These are phyloP conservation scores for Diaprepes abbreviatus DNA, from an alignment of 2,888 invertebrate species.

Conservation along the genomic window DNA sequence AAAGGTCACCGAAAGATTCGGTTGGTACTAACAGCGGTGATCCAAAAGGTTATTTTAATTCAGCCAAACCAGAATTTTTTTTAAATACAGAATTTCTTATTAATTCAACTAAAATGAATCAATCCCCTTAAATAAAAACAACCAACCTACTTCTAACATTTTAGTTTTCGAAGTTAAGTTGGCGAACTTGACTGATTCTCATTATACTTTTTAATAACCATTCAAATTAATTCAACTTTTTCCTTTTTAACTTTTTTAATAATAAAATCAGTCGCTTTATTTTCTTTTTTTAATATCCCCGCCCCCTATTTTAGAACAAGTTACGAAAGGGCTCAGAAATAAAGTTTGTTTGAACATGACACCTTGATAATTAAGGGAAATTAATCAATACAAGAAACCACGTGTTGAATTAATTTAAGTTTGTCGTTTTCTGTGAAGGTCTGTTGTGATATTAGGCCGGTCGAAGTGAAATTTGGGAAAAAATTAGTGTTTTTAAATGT, in stretches of 20 bases:
- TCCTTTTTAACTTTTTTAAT: constrained; percentile 24
- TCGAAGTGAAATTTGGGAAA: no score
- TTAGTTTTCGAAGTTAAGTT: constrained; percentile 12
- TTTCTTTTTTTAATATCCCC: constrained; percentile 18
- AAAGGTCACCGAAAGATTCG: no score
- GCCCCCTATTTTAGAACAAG: constrained; percentile 2
- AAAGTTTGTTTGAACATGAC: constrained; percentile 18
- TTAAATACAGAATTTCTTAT: no score
- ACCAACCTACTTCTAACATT: constrained; percentile 21
- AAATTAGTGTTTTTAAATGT: no score
- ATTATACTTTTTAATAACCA: constrained; percentile 18
- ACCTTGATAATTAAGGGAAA: constrained; percentile 8
- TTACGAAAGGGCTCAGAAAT: constrained; percentile 15
- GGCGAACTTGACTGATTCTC: not conserved
- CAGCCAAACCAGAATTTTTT: no score
- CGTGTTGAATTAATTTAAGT: not conserved
- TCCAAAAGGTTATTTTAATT: no score
- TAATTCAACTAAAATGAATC: no score
- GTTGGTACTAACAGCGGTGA: no score
- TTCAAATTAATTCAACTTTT: constrained; percentile 21
- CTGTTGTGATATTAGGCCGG: no score
- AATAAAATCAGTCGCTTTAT: constrained; percentile 15
- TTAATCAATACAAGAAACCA: not conserved
- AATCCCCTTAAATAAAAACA: no score
- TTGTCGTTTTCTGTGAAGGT: no score